Conservation (phyloP, 2,113 vertebrate genomes). For the Hippocampus mohnikei region DNA sequence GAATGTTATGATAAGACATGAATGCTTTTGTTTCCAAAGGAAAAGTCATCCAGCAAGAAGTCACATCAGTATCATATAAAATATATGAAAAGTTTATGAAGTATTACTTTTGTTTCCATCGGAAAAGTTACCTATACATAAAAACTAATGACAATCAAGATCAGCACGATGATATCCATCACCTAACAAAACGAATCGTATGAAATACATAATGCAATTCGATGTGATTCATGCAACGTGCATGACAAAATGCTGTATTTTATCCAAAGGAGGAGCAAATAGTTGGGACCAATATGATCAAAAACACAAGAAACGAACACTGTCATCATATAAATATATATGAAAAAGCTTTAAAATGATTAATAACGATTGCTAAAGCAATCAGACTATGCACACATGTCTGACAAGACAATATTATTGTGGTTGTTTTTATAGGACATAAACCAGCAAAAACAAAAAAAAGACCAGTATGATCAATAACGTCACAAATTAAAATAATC, state of each 20-base stretch:
- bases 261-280: neutral
- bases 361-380: slow-evolving; percentile 9
- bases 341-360: neutral
- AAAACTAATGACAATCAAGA: neutral
- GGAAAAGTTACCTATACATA: neutral
- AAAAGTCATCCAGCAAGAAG: neutral
- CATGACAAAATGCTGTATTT: neutral
- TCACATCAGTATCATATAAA: no score
- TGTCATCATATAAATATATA: neutral
- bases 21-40: slow-evolving; percentile 6
- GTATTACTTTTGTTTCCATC: neutral
- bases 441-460: neutral
- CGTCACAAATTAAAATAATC: neutral
- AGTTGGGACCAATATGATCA: slow-evolving; percentile 15
- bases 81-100: neutral
- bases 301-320: neutral
- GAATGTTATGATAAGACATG: slow-evolving; percentile 2
- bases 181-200: neutral
- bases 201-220: neutral
- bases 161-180: neutral
- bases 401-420: slow-evolving; percentile 2
- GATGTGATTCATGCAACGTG: neutral
- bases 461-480: slow-evolving; percentile 7
- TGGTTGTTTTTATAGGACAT: slow-evolving; percentile 1
- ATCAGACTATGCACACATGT: slow-evolving; percentile 36